Evolutionary conservation across 2,113 vertebrate species (phyloP).

Genomic region (Semnopithecus entellus): DNA sequence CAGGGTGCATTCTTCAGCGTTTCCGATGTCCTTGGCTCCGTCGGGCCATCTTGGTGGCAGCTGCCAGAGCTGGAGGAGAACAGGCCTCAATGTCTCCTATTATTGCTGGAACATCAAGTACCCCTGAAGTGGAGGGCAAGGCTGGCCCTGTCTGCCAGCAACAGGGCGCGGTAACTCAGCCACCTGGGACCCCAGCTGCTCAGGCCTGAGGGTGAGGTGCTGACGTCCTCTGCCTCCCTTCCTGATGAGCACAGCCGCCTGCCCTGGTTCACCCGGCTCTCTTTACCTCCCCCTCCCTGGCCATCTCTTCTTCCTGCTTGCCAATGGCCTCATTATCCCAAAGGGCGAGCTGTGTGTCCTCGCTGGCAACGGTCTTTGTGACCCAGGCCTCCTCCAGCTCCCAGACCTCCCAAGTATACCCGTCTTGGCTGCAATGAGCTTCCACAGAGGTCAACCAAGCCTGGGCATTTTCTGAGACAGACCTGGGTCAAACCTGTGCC

Average conservation of each 20-base stretch:
- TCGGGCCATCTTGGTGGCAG: background rate
- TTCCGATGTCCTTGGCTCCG: background rate
- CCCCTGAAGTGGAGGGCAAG: background rate
- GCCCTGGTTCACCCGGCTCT: background rate
- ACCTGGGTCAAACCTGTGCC: background rate
- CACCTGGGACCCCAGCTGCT: slow-evolving; percentile 13
- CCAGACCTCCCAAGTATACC: fast-evolving
- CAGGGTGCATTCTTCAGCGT: background rate
- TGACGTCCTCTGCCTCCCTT: background rate
- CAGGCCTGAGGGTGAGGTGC: background rate
- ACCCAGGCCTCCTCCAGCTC: background rate
- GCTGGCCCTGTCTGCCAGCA: background rate
- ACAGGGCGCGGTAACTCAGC: background rate
- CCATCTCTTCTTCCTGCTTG: background rate
- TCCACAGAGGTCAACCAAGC: background rate
- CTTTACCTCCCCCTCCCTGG: background rate
- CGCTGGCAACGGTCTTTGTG: background rate
- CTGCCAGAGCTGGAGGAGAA: background rate
- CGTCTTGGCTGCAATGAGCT: fast-evolving
- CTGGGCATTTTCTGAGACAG: background rate
- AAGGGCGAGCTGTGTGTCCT: background rate
- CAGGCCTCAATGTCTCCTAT: background rate
- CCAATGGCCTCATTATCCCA: background rate
- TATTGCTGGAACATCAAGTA: background rate
- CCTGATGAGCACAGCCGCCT: background rate